A percentile compares a stretch with the other conserved stretches of the same genome.
Conservation (phyloP, 2,113 vertebrate genomes). For the Glaucomys volans region DNA sequence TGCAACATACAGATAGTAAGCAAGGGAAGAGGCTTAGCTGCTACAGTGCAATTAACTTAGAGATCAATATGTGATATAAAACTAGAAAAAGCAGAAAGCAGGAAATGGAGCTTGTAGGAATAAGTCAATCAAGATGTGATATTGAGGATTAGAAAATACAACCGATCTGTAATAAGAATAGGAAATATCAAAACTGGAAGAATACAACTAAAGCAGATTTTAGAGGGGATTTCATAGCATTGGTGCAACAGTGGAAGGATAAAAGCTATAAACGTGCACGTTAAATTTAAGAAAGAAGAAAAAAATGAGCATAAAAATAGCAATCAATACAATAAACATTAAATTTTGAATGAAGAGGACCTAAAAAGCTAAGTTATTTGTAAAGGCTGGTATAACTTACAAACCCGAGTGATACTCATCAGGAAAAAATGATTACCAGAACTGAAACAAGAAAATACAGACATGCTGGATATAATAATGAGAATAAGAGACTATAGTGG, state of each 20-base stretch:
- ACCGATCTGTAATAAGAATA: neutral
- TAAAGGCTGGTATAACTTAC: neutral
- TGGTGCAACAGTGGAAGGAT: neutral
- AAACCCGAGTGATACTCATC: neutral
- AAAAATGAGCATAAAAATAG: neutral
- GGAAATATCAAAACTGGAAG: slow-evolving; percentile 43
- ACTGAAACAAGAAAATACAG: neutral
- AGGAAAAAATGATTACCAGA: neutral
- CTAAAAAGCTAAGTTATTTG: neutral
- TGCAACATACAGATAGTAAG: neutral
- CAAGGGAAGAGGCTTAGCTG: neutral
- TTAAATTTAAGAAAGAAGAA: slow-evolving; percentile 16
- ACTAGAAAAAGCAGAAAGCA: neutral
- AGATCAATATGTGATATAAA: slow-evolving; percentile 27
- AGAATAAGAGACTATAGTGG: neutral
- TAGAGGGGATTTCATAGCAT: neutral
- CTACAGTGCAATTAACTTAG: slow-evolving; percentile 31
- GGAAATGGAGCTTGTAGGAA: neutral
- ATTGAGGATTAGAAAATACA: slow-evolving; percentile 23
- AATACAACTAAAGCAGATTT: slow-evolving; percentile 39
- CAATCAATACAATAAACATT: neutral
- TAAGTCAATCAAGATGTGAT: neutral
- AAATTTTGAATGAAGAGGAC: neutral
- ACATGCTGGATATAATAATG: neutral
- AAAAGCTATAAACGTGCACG: neutral